Conservation (phyloP, 2,888 invertebrate species). For the Rhingia rostrata region DNA sequence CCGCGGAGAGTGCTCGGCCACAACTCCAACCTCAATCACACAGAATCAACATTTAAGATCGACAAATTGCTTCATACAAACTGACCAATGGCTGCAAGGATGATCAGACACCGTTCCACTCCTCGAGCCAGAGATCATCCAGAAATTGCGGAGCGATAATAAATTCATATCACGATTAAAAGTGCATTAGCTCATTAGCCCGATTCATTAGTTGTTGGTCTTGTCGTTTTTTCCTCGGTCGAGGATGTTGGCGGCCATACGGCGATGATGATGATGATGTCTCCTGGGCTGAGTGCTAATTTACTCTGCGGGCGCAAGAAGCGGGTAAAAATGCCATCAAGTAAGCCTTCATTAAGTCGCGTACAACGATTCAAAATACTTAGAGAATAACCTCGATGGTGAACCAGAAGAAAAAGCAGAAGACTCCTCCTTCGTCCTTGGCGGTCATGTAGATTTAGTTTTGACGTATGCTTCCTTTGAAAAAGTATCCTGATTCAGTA, state of each 20-base stretch:
- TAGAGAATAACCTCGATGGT: constrained; percentile 2
- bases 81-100: constrained; percentile 40
- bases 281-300: constrained; percentile 65
- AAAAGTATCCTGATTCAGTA: constrained; percentile 32
- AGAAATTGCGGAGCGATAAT: constrained; percentile 60
- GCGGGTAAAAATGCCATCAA: constrained; percentile 48
- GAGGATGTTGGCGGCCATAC: not conserved
- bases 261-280: constrained; percentile 61
- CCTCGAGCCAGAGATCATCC: constrained; percentile 40
- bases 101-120: not conserved
- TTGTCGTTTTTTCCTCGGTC: not conserved
- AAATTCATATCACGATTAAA: constrained; percentile 74
- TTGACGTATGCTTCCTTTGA: constrained; percentile 67
- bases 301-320: constrained; percentile 46
- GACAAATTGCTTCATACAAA: constrained; percentile 65
- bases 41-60: constrained; percentile 58
- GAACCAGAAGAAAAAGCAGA: not conserved
- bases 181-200: constrained; percentile 74
- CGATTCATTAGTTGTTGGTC: constrained; percentile 63
- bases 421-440: constrained; percentile 53
- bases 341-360: constrained; percentile 52
- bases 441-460: constrained; percentile 61
- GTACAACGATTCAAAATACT: constrained; percentile 23
- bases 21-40: not conserved
- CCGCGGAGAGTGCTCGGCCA: not conserved